Base-by-base conservation (phyloP, 1,140 invertebrate species). In the Drosophila subobscura region DNA sequence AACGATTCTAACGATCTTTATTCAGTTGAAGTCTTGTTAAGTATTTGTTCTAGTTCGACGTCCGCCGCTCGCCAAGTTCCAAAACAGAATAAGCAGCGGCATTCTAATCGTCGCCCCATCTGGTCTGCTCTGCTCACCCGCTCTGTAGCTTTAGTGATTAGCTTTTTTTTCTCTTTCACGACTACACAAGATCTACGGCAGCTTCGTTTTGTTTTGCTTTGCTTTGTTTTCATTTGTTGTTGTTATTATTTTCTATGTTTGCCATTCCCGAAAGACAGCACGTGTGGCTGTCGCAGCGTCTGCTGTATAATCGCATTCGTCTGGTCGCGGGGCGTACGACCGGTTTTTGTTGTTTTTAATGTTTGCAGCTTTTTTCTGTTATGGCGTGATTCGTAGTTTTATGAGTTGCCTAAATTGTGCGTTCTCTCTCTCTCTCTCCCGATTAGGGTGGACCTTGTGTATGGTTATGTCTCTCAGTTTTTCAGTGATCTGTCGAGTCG, bases 281-380 rank as follows among this genome's bases (percentile, higher is more conserved):
- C 70, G 71, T 73, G 70, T 60, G 16, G 7, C 25, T 23, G 16
- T 7, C 5, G 7, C 2, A 12, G 20, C 47, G 14, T 46, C 16
- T 46, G 33, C 33, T 12, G 8, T 12, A 37, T 12, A 12, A 37
- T 12, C 10, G 33, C 10, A 12, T 4, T 37, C 33, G 33, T 37
- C 33, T 42, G 2, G 23, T n/a, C 5, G 42, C 37, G 57, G 37
- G 12, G 29, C 7, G 16, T n/a, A 29, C 1, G 6, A 29, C 23
- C 2, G 14, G 10, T 2, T 55, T 16, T 37, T 23, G 0, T 10
- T 25, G 0, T 4, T 55, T 27, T 7, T 42, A 6, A 45, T 73
- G 70, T 73, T 73, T 72, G 68, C 55, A 50, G 68, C 52, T 72
- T 73, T 73, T 41, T 73, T 41, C 20, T 14, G 10, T 12, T 56